Base-by-base conservation (phyloP, 1,140 invertebrate species). In the Lithobius niger region DNA sequence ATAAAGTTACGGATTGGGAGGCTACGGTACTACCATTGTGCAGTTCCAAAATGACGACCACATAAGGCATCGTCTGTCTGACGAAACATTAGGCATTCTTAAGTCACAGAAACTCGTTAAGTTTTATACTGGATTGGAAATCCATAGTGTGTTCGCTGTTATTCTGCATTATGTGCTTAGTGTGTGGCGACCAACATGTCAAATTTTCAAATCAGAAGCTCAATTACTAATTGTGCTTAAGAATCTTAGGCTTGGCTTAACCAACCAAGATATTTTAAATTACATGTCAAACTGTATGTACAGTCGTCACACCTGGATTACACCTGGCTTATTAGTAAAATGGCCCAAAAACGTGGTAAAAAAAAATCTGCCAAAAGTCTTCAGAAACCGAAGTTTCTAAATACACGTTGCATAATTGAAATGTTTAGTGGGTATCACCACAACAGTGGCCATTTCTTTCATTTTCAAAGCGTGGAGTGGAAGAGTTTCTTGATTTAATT, bases 341-440 rank as follows among this genome's bases (percentile, higher is more conserved):
- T 60, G 60, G 59, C 60, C 59, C 4, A 36, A 55, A 2, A 10
- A 51, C 6, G 40, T 50, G 19, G 19, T 62, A 28, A 27, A 19
- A 24, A 27, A 28, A 15, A 28, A 48, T 57, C 53, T 40, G 15
- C 55, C 28, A 52, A 40, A 6, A 40, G 10, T 26, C 6, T 52
- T 52, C 21, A 10, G 27, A 6, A 6, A 10, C 6, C 49, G n/a
- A 6, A 10, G 10, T 10, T 10, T 27, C 10, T 10, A 15, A 56
- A 51, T 15, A 31, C 49, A 49, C 13, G 3, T 13, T 15, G 3
- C 31, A 62, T 64, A n/a, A 55, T 62, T 50, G 31, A 69, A 68
- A 49, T 62, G 60, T 57, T 52, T 69, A 6, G 54, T 67, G n/a
- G 66, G 57, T 24, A 65, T 63, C 44, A 62, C 65, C 21, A 65